phyloP scores from a whole-genome alignment of 2,113 vertebrate species.

The Meleagris gallopavo region DNA sequence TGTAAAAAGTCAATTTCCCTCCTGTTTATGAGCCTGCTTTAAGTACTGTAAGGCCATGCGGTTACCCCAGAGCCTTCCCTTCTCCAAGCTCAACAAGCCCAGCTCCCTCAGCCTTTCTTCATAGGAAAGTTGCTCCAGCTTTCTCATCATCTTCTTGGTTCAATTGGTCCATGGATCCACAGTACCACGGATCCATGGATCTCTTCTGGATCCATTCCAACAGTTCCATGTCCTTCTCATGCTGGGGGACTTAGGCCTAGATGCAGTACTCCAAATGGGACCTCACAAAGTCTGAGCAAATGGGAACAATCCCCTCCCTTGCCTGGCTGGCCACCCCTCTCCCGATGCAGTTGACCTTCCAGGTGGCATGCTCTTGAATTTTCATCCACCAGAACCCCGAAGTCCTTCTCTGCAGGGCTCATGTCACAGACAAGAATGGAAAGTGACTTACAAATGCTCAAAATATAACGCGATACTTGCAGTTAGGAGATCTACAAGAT shows the following conservation, averaged over 20 bases:
- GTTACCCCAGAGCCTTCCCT: not conserved
- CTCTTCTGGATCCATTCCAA: not conserved
- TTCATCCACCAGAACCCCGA: not conserved
- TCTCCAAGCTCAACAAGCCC: not conserved
- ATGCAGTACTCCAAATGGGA: not conserved
- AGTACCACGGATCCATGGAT: too few species aligned
- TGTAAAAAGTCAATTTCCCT: too few species aligned
- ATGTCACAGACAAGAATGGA: not conserved
- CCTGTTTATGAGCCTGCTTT: not conserved
- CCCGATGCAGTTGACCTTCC: not conserved
- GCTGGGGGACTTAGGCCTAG: too few species aligned
- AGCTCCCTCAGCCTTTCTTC: not conserved
- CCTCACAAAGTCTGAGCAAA: not conserved
- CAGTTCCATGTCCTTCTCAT: not conserved
- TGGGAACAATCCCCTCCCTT: not conserved
- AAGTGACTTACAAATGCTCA: not conserved
- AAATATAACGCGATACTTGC: not conserved
- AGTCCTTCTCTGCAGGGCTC: not conserved
- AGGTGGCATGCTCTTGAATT: not conserved
- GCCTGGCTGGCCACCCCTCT: not conserved
- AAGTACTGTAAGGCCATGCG: not conserved
- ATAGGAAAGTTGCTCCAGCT: not conserved
- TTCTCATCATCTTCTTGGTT: not conserved
- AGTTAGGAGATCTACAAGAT: not conserved
- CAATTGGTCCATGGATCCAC: too few species aligned